Evolutionary conservation across 2,888 invertebrate species (phyloP).

Genomic region (Nycteola revayana): DNA sequence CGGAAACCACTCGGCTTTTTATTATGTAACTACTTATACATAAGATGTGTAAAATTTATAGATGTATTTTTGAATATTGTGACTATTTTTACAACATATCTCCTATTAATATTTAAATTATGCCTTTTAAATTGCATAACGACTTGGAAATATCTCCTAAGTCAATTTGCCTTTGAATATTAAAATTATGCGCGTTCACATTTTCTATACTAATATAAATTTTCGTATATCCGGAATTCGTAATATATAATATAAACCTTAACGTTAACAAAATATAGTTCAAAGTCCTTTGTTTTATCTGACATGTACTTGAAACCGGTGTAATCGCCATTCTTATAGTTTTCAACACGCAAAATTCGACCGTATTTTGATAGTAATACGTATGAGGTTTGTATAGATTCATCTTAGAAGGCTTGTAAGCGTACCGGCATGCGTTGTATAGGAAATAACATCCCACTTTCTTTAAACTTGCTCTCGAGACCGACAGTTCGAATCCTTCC

Average conservation of each 20-base stretch:
- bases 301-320: no score
- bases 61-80: no score
- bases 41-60: no score
- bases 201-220: slow-evolving; percentile 33
- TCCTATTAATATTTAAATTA: not conserved
- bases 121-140: slow-evolving; percentile 18
- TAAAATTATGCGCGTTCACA: slow-evolving; percentile 23
- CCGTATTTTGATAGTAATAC: no score
- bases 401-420: slow-evolving; percentile 7
- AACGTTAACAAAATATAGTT: not conserved
- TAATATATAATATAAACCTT: slow-evolving; percentile 7
- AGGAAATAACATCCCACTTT: slow-evolving; percentile 33
- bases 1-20: no score
- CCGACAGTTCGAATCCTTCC: slow-evolving; percentile 15
- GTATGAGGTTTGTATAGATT: no score
- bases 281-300: slow-evolving; percentile 1
- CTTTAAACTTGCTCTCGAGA: slow-evolving; percentile 20
- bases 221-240: no score
- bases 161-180: slow-evolving; percentile 26
- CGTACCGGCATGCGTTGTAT: slow-evolving; percentile 11
- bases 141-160: slow-evolving; percentile 26
- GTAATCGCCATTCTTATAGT: no score
- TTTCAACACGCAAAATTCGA: no score
- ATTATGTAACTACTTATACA: no score
- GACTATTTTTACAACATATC: no score